Conservation (phyloP, 2,113 vertebrate species). For the Oncorhynchus gorbuscha region DNA sequence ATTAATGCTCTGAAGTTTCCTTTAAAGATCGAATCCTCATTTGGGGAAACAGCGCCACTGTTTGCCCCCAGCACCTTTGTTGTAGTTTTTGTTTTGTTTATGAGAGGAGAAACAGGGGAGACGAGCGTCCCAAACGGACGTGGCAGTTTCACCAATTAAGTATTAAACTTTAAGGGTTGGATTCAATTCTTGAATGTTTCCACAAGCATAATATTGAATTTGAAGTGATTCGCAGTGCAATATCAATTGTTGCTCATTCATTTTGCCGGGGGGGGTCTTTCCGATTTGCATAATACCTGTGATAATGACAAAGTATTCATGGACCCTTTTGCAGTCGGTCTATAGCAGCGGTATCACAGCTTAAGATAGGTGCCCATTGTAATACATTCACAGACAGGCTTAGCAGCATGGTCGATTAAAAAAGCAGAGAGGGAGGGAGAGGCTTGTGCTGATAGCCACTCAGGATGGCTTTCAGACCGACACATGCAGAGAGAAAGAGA, state of each 20-base stretch:
- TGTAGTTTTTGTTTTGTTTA: too few species aligned
- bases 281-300: neutral
- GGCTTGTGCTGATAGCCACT: neutral
- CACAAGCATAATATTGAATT: slow-evolving; percentile 21
- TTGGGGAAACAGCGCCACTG: too few species aligned
- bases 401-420: slow-evolving; percentile 31
- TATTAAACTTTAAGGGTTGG: too few species aligned
- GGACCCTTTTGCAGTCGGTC: neutral
- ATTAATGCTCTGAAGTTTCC: too few species aligned
- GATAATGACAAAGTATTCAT: slow-evolving; percentile 37
- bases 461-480: neutral
- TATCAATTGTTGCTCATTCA: slow-evolving; percentile 19
- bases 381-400: slow-evolving; percentile 22
- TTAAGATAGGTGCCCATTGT: slow-evolving; percentile 17
- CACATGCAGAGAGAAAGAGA: neutral
- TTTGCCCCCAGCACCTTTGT: too few species aligned
- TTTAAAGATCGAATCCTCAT: too few species aligned
- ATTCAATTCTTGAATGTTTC: too few species aligned
- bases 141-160: too few species aligned
- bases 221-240: slow-evolving; percentile 34
- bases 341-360: slow-evolving; percentile 19
- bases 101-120: too few species aligned
- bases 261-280: slow-evolving; percentile 23
- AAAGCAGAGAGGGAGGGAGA: neutral
- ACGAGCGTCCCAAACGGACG: too few species aligned